These are phyloP conservation scores for Passer montanus DNA, from an alignment of 2,113 vertebrate genomes.

Conservation along the genomic window DNA sequence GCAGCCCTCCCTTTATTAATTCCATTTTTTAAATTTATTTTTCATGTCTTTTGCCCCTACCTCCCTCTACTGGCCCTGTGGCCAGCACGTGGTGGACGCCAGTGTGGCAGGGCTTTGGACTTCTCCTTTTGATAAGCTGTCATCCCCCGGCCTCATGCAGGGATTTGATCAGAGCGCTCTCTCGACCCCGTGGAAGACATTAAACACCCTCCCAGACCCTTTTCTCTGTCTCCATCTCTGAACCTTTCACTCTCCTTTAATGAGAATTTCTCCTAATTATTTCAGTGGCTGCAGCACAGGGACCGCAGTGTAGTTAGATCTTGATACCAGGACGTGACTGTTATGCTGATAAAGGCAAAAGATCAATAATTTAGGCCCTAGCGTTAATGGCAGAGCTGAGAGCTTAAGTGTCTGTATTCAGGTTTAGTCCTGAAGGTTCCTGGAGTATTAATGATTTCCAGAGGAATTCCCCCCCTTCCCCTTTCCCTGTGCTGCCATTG, in stretches of 20 bases:
- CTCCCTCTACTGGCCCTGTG: neutral
- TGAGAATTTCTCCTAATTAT: constrained; percentile 99
- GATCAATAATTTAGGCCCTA: constrained; percentile 99
- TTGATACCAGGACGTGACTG: constrained; percentile 91
- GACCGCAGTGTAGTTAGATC: constrained; percentile 88
- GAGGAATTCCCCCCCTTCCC: constrained; percentile 30
- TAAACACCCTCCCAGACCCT: constrained; percentile 83
- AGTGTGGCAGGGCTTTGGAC: constrained; percentile 19
- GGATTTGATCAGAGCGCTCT: constrained; percentile 82
- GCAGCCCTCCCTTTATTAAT: constrained; percentile 43
- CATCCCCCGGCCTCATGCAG: constrained; percentile 59
- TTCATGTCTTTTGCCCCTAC: neutral
- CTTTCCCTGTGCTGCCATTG: neutral
- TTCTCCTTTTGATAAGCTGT: constrained; percentile 80
- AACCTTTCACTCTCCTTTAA: constrained; percentile 89
- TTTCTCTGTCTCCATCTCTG: constrained; percentile 74
- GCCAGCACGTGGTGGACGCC: rapidly evolving
- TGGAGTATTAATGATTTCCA: constrained; percentile 70
- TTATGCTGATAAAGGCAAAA: constrained; percentile 91
- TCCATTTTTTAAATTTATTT: constrained; percentile 53
- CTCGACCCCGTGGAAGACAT: constrained; percentile 81
- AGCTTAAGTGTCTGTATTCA: constrained; percentile 88
- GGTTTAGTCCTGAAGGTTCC: constrained; percentile 70
- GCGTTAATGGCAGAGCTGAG: constrained; percentile 90
- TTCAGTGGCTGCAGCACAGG: constrained; percentile 91